A percentile compares a stretch with the other conserved stretches of the same genome.
These are phyloP conservation scores for Poecilia picta DNA, from an alignment of 2,797 vertebrate genomes.

Conservation along the genomic window DNA sequence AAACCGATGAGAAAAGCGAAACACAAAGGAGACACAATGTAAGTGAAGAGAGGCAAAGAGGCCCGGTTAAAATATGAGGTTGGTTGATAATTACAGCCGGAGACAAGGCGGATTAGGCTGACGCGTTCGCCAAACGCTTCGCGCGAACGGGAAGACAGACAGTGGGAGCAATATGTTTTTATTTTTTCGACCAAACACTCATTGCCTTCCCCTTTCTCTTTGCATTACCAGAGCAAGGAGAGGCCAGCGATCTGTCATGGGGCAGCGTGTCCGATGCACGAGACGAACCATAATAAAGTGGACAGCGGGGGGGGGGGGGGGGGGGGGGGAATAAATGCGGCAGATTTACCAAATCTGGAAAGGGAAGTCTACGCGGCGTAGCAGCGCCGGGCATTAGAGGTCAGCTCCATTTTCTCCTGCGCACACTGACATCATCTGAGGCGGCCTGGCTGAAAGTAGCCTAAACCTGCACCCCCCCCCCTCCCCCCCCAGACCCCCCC, in stretches of 20 bases:
- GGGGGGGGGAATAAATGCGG: conserved; percentile 55
- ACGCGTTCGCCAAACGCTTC: conserved; percentile 65
- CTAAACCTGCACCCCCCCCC: conserved; percentile 51
- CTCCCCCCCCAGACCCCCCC: neutral
- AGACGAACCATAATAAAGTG: conserved; percentile 63
- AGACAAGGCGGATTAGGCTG: conserved; percentile 78
- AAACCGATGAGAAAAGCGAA: conserved; percentile 72
- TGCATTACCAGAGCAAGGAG: conserved; percentile 59
- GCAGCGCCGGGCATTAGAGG: conserved; percentile 68
- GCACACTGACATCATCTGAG: conserved; percentile 71
- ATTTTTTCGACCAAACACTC: conserved; percentile 67
- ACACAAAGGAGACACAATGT: conserved; percentile 79
- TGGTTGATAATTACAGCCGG: conserved; percentile 78
- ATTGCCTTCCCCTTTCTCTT: conserved; percentile 59
- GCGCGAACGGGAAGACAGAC: conserved; percentile 71
- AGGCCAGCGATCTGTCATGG: conserved; percentile 66
- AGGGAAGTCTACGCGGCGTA: conserved; percentile 63
- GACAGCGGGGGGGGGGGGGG: conserved; percentile 60
- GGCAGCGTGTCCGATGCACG: conserved; percentile 49
- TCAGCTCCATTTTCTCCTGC: conserved; percentile 73
- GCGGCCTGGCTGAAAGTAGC: conserved; percentile 77
- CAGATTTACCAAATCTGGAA: conserved; percentile 73
- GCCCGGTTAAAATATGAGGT: conserved; percentile 60
- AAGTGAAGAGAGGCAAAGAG: conserved; percentile 62
- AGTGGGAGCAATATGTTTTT: conserved; percentile 65